Percentiles rank a stretch among this genome's conserved stretches.
These are phyloP conservation scores for Cyphomyrus plagiostoma DNA, from an alignment of 2,113 vertebrate species.

Conservation along the genomic window DNA sequence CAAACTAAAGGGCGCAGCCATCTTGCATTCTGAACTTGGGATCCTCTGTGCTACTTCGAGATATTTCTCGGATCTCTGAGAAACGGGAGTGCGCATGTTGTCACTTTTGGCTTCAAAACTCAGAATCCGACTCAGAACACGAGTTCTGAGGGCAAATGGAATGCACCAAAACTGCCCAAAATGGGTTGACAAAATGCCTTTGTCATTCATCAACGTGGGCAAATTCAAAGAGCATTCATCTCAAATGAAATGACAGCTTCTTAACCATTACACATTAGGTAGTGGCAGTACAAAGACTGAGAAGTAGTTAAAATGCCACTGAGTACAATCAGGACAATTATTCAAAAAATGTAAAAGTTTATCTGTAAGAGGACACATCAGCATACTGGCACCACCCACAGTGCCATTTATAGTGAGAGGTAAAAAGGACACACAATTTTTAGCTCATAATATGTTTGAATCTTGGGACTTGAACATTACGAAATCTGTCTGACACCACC, in stretches of 20 bases:
- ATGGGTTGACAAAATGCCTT: neutral
- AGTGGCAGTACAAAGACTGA: neutral
- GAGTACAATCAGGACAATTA: neutral
- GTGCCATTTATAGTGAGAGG: neutral
- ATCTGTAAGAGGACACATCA: neutral
- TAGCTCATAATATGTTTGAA: neutral
- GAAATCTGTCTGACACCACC: neutral
- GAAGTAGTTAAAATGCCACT: neutral
- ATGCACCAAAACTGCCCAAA: too few relatives aligned
- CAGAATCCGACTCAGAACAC: too few relatives aligned
- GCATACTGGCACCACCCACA: neutral
- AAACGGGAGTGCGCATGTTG: too few relatives aligned
- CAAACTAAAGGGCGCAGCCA: too few relatives aligned
- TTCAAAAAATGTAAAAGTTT: neutral
- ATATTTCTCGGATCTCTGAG: too few relatives aligned
- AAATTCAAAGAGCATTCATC: neutral
- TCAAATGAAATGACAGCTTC: neutral
- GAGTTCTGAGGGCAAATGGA: too few relatives aligned
- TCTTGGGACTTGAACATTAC: neutral
- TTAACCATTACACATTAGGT: neutral
- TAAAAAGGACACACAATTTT: neutral
- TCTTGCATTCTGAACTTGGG: too few relatives aligned
- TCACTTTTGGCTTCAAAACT: too few relatives aligned
- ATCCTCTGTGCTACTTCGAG: too few relatives aligned
- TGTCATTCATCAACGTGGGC: neutral